Evolutionary conservation across 2,888 invertebrate species (phyloP), one percentile per base, ranked within the genome.

Genomic region (Listrodromus nycthemerus): DNA sequence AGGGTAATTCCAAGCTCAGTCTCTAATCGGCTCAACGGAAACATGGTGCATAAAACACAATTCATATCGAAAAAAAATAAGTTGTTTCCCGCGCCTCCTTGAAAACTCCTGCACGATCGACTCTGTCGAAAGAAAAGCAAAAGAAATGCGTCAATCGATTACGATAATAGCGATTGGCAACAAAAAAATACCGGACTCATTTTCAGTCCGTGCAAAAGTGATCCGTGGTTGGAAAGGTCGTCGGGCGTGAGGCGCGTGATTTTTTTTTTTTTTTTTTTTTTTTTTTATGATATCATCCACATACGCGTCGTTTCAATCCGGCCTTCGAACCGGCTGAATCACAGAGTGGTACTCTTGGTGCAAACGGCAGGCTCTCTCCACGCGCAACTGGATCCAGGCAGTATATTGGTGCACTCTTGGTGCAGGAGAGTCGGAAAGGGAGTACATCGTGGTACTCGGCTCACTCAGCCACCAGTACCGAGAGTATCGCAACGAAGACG

Each of bases 341-440:
- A 50, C 79, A 65, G 55, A 75, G 70, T 55, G 70, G 70, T 58
- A 79, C 70, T 65, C 33, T 24, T 48, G 24, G 45, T 61, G 50
- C 33, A 80, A 48, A 80, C 58, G 71, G 71, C 70, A 61, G 58
- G 67, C 74, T 79, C 66, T 86, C 80, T 77, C 79, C 83, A 83
- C 82, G 82, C 80, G 80, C 80, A 86, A 87, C 85, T 86, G 86
- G 87, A 87, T 88, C 86, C 85, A 84, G 69, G 87, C 87, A 84
- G 86, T 82, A 78, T 86, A 82, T 66, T 66, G 48, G 58, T 63
- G 70, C 71, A 69, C 58, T 30, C 24, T 50, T 55, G 16, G 45
- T 52, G 61, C 41, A 63, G 19, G 63, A 52, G 27, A 67, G 10
- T 41, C 65, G 80, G 78, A 65, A 69, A 82, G 83, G 82, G 71